Base-by-base conservation (phyloP, 2,888 invertebrate species). In the Endomychus coccineus region DNA sequence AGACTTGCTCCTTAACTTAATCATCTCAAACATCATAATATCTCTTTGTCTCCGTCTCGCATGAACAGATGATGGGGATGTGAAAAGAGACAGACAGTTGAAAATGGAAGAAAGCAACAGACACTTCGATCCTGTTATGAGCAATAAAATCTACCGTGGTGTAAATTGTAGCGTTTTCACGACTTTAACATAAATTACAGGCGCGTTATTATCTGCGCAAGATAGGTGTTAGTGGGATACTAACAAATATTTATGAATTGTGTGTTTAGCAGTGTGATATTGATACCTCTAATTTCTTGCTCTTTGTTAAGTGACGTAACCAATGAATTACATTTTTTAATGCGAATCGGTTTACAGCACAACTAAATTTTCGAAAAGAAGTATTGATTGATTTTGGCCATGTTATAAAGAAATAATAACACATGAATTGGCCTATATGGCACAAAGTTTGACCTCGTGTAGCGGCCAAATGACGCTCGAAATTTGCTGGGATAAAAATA, bases 101-200 rank as follows among this genome's bases (percentile, higher is more conserved):
- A 22, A 27, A 29, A 36, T 25, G 19, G 25, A 19, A 23, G 37
- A 30, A 31, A 28, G 23, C 21, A 28, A 35, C 34, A 31, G 36
- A 24, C 38, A 25, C 29, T 34, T 35, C 35, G 44, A 36, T 40
- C 34, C 40, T 46, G 54, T 53, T 54, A 54, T 49, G 50, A 51
- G 48, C 52, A 50, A 54, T 54, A 54, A 54, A 54, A 51, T 44
- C 45, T 42, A 42, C 40, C 44, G 43, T 44, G 45, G 50, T 49
- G 52, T 54, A 54, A 54, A 54, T 52, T 53, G 54, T 54, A 48
- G 50, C 49, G 48, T 52, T 53, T 49, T 52, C 53, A 51, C 45
- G 53, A 50, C 50, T 51, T 51, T 48, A 47, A 49, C 52, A 54
- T 53, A 54, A 54, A 53, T 53, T 50, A 54, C 43, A 35, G 21